Base-by-base conservation (phyloP, 2,797 vertebrate species). In the Presbytis comata region DNA sequence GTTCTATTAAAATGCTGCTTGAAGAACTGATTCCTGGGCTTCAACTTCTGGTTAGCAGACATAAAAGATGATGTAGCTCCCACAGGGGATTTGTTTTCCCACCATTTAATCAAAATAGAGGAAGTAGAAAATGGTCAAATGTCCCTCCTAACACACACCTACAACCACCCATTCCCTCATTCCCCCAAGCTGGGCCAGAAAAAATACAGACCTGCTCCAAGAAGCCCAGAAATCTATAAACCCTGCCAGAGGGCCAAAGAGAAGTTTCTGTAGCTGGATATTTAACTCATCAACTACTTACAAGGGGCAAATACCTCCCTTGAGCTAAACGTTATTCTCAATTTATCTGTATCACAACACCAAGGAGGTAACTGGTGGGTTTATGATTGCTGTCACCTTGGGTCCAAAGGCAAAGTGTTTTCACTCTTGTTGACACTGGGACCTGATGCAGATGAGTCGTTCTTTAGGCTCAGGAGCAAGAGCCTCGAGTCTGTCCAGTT, bases 1-100 rank as follows among this genome's bases (percentile, higher is more conserved):
- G 21, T 92, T 55, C 3, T 39, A 50, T 19, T 39, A 70, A 96
- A 96, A 93, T 76, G 13, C n/a, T 89, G 19, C 84, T 61, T 90
- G 19, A 93, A 84, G 50, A 86, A 92, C 0, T 75, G 26, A 95
- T 13, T 59, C 1, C 30, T 84, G 39, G 79, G 59, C 75, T 64
- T 90, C 78, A 93, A 33, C 6, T 93, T 83, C 41, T 88, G 33
- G 41, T 17, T 61, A 67, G 61, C 39, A 95, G 13, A 78, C 17
- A n/a, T 39, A 39, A 53, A 93, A 50, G 19, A 26, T 12, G 14
- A 76, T 57, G 30, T 5, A 70, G 57, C 5, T 72, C 14, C 83
- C 61, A 70, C 2, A 50, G 21, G 19, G 84, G 17, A 81, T 85
- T 44, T 90, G 41, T 57, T 84, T 95, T 64, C 61, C 48, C 50